Conservation (phyloP, 2,888 invertebrate species). For the Chrysolina americana region DNA sequence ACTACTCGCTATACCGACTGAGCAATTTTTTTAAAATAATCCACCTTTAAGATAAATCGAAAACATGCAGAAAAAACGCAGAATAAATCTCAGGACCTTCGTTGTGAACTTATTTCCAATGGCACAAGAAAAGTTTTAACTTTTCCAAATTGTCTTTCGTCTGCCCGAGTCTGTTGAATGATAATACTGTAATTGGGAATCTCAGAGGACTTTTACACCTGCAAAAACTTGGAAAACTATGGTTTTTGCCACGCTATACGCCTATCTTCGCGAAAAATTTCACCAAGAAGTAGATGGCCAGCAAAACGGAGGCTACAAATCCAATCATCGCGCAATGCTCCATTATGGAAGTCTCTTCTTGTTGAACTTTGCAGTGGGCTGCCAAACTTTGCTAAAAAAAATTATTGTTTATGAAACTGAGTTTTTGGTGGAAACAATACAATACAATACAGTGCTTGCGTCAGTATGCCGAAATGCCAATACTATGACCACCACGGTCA, state of each 20-base stretch:
- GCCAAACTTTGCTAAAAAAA: slow-evolving; percentile 62
- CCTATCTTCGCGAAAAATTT: slow-evolving; percentile 57
- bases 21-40: background rate
- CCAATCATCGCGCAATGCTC: slow-evolving; percentile 65
- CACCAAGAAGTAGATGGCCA: slow-evolving; percentile 64
- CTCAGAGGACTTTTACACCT: background rate
- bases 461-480: too few species aligned
- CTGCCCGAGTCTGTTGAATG: background rate
- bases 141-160: background rate
- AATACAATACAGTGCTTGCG: too few species aligned
- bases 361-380: slow-evolving; percentile 66
- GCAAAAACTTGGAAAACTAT: background rate
- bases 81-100: background rate
- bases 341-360: slow-evolving; percentile 65
- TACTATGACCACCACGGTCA: too few species aligned
- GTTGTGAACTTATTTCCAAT: background rate
- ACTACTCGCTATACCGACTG: background rate
- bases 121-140: background rate
- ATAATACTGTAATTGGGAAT: background rate
- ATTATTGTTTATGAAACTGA: background rate
- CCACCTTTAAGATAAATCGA: background rate
- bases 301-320: slow-evolving; percentile 61
- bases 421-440: too few species aligned
- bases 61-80: background rate
- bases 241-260: background rate